Evolutionary conservation across 1,140 invertebrate genomes (phyloP), one percentile per base, ranked within the genome.

Genomic region (Brachionus manjavacas): DNA sequence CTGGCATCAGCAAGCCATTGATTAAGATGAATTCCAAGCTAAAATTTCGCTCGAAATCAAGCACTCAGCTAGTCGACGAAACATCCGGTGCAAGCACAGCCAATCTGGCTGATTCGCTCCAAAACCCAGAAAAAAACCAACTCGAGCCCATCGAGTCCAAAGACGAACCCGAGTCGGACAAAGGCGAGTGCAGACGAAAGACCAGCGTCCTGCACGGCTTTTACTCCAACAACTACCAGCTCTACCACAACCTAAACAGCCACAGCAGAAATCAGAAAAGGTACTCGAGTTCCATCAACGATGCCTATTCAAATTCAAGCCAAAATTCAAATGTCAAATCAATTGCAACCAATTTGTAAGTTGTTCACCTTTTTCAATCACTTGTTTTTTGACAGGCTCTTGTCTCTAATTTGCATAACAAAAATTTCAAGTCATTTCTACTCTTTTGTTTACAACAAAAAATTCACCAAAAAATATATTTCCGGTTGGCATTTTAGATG

Each of bases 41-140:
- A 11, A 72, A 72, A 72, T 72, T 72, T 72, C 68, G 68, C 12
- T 72, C 68, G 2, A 72, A 72, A 72, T 72, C 68, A 41, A 72
- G 68, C 39, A 72, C 68, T 8, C 68, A 72, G n/a, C 39, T 72
- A 4, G 20, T 39, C 68, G 41, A 39, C 1, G 11, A 72, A 4
- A 23, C 16, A 72, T 72, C 16, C 16, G 41, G 16, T 23, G 35
- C 9, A n/a, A n/a, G 41, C 31, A 16, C 43, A 14, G 23, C n/a
- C 28, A 39, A n/a, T 72, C n/a, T 72, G 9, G 35, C 35, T n/a
- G 35, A 72, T 72, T 20, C 28, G 16, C 39, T 72, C n/a, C 14
- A 72, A 16, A 72, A 72, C 23, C 68, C 68, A 3, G 39, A 72
- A 16, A n/a, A 14, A 23, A 4, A 23, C 20, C 16, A 60, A 20